Evolutionary conservation across 1,140 invertebrate species (phyloP), one percentile per base, ranked within the genome.

Genomic region (Pygmarrhopalites habei): DNA sequence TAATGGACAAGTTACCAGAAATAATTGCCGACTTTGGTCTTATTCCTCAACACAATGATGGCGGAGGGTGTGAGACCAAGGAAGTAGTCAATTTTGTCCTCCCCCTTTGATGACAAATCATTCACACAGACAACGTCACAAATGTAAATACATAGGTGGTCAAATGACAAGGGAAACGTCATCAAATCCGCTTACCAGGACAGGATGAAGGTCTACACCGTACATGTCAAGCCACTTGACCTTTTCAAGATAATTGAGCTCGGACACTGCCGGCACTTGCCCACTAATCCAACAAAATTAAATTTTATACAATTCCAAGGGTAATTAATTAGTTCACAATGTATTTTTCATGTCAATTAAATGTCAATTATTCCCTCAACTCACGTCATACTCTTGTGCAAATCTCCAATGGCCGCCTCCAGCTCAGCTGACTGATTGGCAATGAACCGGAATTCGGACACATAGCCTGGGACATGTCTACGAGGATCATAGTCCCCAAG

Each of bases 1-100:
- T 10, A 10, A 39, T 39, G 35, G 10, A 39, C 17, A 17, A 10
- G 53, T 75, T 74, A 83, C 96, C 96, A 99, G 78, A 95, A 97
- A 79, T 99, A 99, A 77, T 97, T 92, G 68, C 95, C 96, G 70
- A 99, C 96, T 80, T 96, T 98, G 75, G 86, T 90, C 78, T 91
- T 89, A 74, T 94, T 95, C 70, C 96, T 85, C 73, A 98, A 84
- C 46, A 99, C 88, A 71, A 98, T 87, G 73, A 99, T 90, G 58
- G 96, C 96, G 74, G 92, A 95, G 58, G 96, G 96, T 52, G 95
- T 98, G 68, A 99, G 78, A 30, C 96, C 96, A 71, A 99, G 81
- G 78, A 89, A 93, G 79, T 99, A 98, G 73, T 95, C 90, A 56
- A 94, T 90, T 68, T 90, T 92, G 79, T 99, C 95, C 81, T 96